Evolutionary conservation across 2,797 vertebrate species (phyloP).

Genomic region (Sylvilagus floridanus): DNA sequence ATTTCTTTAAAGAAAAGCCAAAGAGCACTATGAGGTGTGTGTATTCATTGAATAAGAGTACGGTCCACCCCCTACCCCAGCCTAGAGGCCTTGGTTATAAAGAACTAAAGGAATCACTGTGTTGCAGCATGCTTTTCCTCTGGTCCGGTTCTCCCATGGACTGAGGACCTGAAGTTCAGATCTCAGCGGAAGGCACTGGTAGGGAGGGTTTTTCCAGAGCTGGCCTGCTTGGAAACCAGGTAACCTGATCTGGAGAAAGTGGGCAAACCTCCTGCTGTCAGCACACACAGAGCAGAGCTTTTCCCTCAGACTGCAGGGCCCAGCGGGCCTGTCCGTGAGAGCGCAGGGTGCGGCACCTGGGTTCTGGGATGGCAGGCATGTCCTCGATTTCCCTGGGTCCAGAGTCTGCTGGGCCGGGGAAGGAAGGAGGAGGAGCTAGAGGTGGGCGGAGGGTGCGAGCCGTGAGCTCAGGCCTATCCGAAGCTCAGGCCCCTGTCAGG

Average conservation of each 20-base stretch:
- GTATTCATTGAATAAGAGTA: slow-evolving; percentile 74
- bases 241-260: slow-evolving; percentile 67
- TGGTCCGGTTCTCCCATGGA: slow-evolving; percentile 60
- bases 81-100: slow-evolving; percentile 64
- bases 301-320: slow-evolving; percentile 63
- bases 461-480: slow-evolving; percentile 55
- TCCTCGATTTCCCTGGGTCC: neutral
- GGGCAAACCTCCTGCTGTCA: neutral
- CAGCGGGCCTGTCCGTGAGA: neutral
- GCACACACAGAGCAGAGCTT: slow-evolving; percentile 48
- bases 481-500: slow-evolving; percentile 58
- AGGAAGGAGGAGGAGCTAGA: neutral
- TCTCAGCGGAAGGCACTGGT: slow-evolving; percentile 63
- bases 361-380: neutral
- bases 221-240: slow-evolving; percentile 62
- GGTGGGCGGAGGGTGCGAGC: neutral
- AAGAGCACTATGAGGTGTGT: slow-evolving; percentile 63
- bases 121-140: slow-evolving; percentile 62
- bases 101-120: slow-evolving; percentile 71
- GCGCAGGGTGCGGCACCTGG: neutral
- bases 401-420: neutral
- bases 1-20: slow-evolving; percentile 61
- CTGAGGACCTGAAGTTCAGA: slow-evolving; percentile 9
- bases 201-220: slow-evolving; percentile 51
- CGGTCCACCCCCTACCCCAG: slow-evolving; percentile 28